These are phyloP conservation scores for Chrosomus eos DNA, from an alignment of 2,797 vertebrate species.

Conservation along the genomic window DNA sequence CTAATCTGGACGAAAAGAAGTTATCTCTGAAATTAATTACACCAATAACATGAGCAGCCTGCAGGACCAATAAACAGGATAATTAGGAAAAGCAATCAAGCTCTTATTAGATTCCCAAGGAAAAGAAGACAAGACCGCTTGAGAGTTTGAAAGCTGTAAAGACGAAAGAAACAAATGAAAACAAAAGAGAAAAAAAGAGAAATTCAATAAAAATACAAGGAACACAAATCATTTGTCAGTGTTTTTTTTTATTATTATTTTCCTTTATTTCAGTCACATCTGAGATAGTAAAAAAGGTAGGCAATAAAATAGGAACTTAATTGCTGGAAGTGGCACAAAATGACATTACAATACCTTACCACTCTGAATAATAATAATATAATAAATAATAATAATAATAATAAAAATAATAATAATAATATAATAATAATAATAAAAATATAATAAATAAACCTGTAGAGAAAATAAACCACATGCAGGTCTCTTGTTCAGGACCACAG, in stretches of 20 bases:
- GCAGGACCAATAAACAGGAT: conserved; percentile 76
- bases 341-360: not conserved
- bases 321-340: not conserved
- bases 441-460: not conserved
- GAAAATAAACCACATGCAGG: not conserved
- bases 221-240: not conserved
- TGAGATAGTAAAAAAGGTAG: not conserved
- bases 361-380: not conserved
- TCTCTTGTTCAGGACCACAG: conserved; percentile 37
- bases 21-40: conserved; percentile 86
- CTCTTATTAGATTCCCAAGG: conserved; percentile 83
- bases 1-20: conserved; percentile 75
- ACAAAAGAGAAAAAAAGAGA: conserved; percentile 20
- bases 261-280: conserved; percentile 13
- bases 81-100: conserved; percentile 86
- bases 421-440: no score
- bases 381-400: no score
- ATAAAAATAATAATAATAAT: no score
- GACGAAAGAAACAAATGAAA: conserved; percentile 42
- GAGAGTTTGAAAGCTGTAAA: conserved; percentile 53
- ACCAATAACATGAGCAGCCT: conserved; percentile 76
- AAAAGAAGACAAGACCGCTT: conserved; percentile 75
- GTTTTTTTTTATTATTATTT: not conserved
- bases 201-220: conserved; percentile 32
- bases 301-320: not conserved